Evolutionary conservation across 1,140 invertebrate genomes (phyloP), one percentile per base, ranked within the genome.

Genomic region (Caerostris darwini): DNA sequence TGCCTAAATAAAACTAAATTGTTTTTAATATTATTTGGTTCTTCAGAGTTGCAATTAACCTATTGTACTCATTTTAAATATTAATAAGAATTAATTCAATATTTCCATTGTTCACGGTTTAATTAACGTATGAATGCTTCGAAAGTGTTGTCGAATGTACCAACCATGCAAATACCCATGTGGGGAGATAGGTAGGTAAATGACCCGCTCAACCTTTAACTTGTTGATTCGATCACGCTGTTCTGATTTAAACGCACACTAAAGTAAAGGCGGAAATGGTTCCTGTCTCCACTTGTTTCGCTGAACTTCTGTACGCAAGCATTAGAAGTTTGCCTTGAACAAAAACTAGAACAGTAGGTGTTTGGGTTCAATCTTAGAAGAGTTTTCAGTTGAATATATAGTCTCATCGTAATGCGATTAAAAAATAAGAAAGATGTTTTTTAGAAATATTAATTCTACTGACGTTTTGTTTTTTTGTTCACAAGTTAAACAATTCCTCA

Each of bases 331-430:
- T 59, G 83, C 83, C 83, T 85, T 85, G 83, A 85, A 85, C 17
- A 77, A 77, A 85, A 85, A 85, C 83, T 85, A 56, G 83, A 85
- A 58, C 83, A 85, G 54, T 59, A 59, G 83, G 83, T 85, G 83
- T 59, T 85, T 85, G 57, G 83, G 83, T 58, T 59, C 53, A 85
- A 50, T 58, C 19, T 85, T 14, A 34, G 12, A 7, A 77, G 50
- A 50, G 34, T 34, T 34, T 2, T 8, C 19, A 53, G 71, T 77
- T 77, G 50, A 34, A 50, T 53, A 77, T 50, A 50, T 50, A 5
- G 71, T 77, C 34, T 50, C 71, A 77, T 77, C 71, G 8, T 50
- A 53, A 77, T 77, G 71, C 71, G 71, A 77, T 77, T 53, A 77
- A 12, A 34, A 50, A 77, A 77, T 53, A 77, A 77, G 53, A 34